These are phyloP conservation scores for Lepus europaeus DNA, from an alignment of 2,113 vertebrate genomes.

Conservation along the genomic window DNA sequence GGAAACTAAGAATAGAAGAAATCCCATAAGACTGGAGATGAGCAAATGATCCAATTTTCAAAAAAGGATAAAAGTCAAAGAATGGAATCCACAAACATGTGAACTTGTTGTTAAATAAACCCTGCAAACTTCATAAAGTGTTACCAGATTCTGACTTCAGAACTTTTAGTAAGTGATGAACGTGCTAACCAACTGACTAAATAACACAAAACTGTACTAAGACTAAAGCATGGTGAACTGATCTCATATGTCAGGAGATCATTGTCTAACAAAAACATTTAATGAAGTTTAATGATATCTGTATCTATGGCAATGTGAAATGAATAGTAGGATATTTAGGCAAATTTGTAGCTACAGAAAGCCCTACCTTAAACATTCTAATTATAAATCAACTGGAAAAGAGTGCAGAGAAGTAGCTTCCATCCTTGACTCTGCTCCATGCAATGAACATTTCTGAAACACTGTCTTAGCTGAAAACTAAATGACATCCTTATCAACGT, in stretches of 20 bases:
- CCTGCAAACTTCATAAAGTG: neutral
- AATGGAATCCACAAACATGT: neutral
- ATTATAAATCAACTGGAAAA: neutral
- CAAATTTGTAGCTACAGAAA: neutral
- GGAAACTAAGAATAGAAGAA: conserved; percentile 46
- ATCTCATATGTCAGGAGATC: neutral
- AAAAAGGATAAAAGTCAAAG: conserved; percentile 48
- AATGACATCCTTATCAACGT: conserved; percentile 10
- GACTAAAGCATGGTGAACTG: neutral
- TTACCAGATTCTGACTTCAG: neutral
- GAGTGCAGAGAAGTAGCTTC: neutral
- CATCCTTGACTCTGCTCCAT: neutral
- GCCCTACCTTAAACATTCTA: neutral
- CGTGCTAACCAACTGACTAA: neutral
- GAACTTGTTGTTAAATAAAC: neutral
- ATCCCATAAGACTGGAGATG: neutral
- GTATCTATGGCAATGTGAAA: neutral
- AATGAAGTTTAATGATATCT: neutral
- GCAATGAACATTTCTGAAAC: neutral
- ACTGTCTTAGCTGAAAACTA: conserved; percentile 19
- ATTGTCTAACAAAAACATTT: neutral
- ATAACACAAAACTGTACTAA: neutral
- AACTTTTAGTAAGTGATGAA: neutral
- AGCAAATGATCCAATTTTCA: conserved; percentile 7
- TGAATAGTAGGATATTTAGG: neutral